Base-by-base conservation (phyloP, 92 coral and sea anemone species). In the Plumapathes pennacea region DNA sequence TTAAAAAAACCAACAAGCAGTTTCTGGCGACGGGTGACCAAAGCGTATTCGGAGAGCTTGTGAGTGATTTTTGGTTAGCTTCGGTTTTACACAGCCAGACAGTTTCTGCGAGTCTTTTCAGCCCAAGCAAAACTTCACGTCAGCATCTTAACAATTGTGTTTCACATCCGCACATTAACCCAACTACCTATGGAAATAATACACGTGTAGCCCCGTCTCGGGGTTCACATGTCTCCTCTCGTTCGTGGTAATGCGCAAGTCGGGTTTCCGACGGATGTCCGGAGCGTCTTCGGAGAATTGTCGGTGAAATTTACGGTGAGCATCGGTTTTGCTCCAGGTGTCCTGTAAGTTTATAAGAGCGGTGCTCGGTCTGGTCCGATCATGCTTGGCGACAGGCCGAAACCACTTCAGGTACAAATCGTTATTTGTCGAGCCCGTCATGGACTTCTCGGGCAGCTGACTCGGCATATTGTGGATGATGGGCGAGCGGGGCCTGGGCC, bases 231-330 rank as follows among this genome's bases (percentile, higher is more conserved):
- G 97, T 62, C 97, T 78, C 44, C 97, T 68, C 46, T 91, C 97
- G 46, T 91, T 91, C 10, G 89, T 91, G 49, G 97, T 91, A 56
- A 91, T 84, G 13, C 97, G 86, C 41, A 84, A 60, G 51, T 91
- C 97, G 30, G 97, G 97, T 63, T 84, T 82, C 42, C 78, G 76
- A 38, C 97, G 97, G 54, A 91, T 84, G 67, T 91, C 97, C 34
- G 97, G 97, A 9, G 97, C 92, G 56, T 74, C 54, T 67, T 91
- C 97, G 37, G 97, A 86, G 47, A 88, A 91, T 67, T 91, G 80
- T 54, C 77, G 71, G 72, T 91, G 97, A 70, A 91, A 88, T 52
- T 80, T 71, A 52, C 92, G 80, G 37, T 72, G 92, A 17, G 92
- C 86, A 29, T 73, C 96, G 46, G 97, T 81, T 74, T 71, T 86